Conservation (phyloP, 2,797 vertebrate genomes). For the Scomberomorus guttatus region DNA sequence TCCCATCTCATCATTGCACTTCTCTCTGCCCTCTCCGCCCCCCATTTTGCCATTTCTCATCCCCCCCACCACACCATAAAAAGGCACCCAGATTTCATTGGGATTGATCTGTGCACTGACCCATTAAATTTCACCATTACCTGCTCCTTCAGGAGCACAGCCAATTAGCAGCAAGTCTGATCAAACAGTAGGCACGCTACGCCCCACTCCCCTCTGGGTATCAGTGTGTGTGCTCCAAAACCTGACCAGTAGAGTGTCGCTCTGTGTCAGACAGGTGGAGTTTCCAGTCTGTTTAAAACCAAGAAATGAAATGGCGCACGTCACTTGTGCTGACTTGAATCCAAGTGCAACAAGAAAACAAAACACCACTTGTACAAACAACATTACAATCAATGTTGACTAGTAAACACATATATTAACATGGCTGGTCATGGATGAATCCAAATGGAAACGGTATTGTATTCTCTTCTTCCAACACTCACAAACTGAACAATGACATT, state of each 20-base stretch:
- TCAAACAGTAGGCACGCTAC: constrained; percentile 59
- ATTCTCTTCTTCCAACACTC: not conserved
- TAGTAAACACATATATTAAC: not conserved
- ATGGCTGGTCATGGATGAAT: not conserved
- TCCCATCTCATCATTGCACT: not conserved
- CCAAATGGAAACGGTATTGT: not conserved
- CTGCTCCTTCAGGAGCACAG: constrained; percentile 43
- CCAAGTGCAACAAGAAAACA: not conserved
- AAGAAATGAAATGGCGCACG: not conserved
- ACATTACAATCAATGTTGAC: not conserved
- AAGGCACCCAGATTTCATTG: constrained; percentile 3
- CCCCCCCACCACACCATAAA: not conserved
- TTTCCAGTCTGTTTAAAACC: constrained; percentile 24
- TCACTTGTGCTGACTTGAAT: constrained; percentile 4
- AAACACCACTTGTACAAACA: not conserved
- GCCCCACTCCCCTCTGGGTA: constrained; percentile 33
- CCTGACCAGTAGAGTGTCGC: constrained; percentile 17
- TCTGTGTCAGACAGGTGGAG: constrained; percentile 24
- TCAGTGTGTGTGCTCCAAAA: constrained; percentile 17
- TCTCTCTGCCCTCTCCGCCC: not conserved
- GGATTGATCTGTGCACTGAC: constrained; percentile 39
- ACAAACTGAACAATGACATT: not conserved
- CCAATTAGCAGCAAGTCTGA: constrained; percentile 66
- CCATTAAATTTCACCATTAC: constrained; percentile 66
- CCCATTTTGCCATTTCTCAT: not conserved